Percentiles rank a stretch among this genome's conserved stretches.
Evolutionary conservation across 1,140 invertebrate genomes (phyloP).

Genomic region (Cydia fagiglandana): DNA sequence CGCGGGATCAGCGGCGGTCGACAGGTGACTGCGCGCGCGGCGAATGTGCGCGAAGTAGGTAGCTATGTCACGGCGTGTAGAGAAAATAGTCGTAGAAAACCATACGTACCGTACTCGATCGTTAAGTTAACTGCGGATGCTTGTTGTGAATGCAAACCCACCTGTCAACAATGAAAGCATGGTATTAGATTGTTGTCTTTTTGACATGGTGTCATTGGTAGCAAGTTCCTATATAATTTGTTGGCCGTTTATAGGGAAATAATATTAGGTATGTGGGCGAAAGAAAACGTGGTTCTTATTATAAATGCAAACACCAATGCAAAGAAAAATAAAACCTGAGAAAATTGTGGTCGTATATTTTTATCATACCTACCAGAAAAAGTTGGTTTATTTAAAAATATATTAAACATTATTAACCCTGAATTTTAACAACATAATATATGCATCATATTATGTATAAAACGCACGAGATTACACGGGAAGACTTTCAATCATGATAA

Average conservation of each 20-base stretch:
- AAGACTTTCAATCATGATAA: conserved; percentile 51
- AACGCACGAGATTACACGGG: conserved; percentile 30
- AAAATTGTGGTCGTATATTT: too few relatives aligned
- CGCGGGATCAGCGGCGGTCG: conserved; percentile 43
- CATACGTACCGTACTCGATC: conserved; percentile 44
- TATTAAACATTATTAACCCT: not conserved
- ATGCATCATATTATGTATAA: not conserved
- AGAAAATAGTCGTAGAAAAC: conserved; percentile 58
- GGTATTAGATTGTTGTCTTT: conserved; percentile 16
- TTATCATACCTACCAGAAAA: too few relatives aligned
- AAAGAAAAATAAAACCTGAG: too few relatives aligned
- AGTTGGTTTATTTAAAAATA: too few relatives aligned
- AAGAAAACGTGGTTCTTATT: not conserved
- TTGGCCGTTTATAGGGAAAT: not conserved
- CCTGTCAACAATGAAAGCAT: conserved; percentile 49
- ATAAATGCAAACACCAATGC: not conserved
- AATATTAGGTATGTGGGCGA: not conserved
- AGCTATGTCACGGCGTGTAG: conserved; percentile 58
- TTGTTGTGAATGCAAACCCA: conserved; percentile 49
- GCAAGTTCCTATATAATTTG: not conserved
- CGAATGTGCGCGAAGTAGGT: conserved; percentile 47
- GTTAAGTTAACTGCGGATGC: conserved; percentile 49
- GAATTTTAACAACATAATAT: not conserved
- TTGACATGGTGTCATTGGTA: not conserved
- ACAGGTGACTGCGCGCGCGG: conserved; percentile 51